Evolutionary conservation across 2,888 invertebrate genomes (phyloP).

Genomic region (Hoplodrina ambigua): DNA sequence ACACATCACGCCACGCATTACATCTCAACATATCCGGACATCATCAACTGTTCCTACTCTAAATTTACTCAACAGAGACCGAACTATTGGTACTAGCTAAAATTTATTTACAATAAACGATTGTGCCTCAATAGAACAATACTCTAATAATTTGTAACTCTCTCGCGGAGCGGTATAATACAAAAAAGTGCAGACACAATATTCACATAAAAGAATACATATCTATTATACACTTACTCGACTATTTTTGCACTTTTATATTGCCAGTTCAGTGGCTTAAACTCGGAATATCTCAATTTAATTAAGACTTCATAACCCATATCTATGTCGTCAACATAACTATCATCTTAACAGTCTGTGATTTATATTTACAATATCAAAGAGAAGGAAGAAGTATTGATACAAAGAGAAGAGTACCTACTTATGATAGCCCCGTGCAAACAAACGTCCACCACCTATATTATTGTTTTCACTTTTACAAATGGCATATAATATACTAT

Average conservation of each 20-base stretch:
- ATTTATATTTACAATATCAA: conserved; percentile 84
- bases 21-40: conserved; percentile 58
- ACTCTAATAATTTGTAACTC: conserved; percentile 83
- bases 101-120: conserved; percentile 88
- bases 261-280: conserved; percentile 88
- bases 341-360: conserved; percentile 78
- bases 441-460: conserved; percentile 66
- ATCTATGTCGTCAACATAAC: conserved; percentile 80
- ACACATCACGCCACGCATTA: conserved; percentile 39
- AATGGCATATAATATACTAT: conserved; percentile 71
- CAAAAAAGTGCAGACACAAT: conserved; percentile 87
- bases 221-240: conserved; percentile 86
- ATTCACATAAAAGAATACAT: conserved; percentile 87
- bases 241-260: conserved; percentile 89
- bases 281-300: conserved; percentile 89
- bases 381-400: conserved; percentile 82
- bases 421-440: conserved; percentile 63
- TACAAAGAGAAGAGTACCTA: conserved; percentile 80
- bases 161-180: conserved; percentile 83
- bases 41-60: conserved; percentile 72
- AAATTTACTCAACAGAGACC: conserved; percentile 79
- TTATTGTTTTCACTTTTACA: conserved; percentile 67
- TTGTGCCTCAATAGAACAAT: conserved; percentile 87
- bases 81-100: conserved; percentile 83
- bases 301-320: conserved; percentile 88